phyloP scores from a whole-genome alignment of 1,140 invertebrate genomes.

The Bombus cullumanus region DNA sequence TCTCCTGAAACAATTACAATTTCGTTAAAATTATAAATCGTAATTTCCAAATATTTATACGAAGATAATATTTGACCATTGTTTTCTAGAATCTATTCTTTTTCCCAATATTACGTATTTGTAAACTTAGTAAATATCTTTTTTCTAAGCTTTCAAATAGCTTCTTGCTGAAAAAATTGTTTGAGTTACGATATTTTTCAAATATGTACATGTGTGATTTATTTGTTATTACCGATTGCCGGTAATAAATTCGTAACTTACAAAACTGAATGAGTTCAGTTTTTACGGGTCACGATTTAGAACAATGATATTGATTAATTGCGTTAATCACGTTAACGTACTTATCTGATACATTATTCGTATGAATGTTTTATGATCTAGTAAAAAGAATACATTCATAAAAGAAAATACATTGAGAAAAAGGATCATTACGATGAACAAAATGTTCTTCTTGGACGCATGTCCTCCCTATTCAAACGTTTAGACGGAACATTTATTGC shows the following conservation, averaged over 20 bases:
- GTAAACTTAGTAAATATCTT: too few species aligned
- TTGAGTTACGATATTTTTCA: too few species aligned
- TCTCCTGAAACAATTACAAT: conserved; percentile 68
- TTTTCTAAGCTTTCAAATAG: too few species aligned
- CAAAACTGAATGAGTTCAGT: not conserved
- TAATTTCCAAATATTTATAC: not conserved
- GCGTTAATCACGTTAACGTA: not conserved
- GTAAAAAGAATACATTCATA: not conserved
- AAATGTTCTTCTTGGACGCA: conserved; percentile 3
- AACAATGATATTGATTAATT: not conserved
- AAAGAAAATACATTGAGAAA: not conserved
- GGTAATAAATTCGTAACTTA: not conserved
- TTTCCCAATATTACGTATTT: too few species aligned
- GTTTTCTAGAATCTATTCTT: too few species aligned
- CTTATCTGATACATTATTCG: not conserved
- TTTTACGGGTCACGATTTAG: not conserved
- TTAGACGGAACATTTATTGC: conserved; percentile 30
- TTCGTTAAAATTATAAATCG: not conserved
- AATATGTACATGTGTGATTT: too few species aligned
- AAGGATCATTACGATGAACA: conserved; percentile 3
- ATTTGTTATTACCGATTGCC: not conserved
- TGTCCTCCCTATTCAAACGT: conserved; percentile 21
- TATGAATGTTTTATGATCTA: not conserved
- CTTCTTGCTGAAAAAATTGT: not conserved
- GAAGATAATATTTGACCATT: too few species aligned